A percentile compares a stretch with the other conserved stretches of the same genome.
These are phyloP conservation scores for Leptonema lineaticorne DNA, from an alignment of 1,140 invertebrate genomes.

Conservation along the genomic window DNA sequence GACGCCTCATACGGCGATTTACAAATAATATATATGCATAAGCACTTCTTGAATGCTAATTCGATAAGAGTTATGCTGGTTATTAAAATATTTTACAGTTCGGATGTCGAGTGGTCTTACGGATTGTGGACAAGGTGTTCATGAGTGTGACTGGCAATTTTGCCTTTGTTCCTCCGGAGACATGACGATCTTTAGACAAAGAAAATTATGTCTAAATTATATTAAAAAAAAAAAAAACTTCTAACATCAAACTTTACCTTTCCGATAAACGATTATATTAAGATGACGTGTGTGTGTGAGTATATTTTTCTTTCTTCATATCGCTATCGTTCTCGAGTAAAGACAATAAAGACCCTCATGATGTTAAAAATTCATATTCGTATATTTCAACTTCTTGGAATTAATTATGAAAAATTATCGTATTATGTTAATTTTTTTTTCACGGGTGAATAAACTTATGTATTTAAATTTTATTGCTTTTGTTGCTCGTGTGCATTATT, in stretches of 20 bases:
- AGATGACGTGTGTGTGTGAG: too few relatives aligned
- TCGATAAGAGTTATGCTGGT: conserved; percentile 39
- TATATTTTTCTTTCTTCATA: background rate
- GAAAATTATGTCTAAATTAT: too few relatives aligned
- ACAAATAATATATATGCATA: conserved; percentile 14
- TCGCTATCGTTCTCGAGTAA: background rate
- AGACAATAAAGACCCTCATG: background rate
- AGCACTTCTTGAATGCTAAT: conserved; percentile 37
- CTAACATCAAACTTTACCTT: too few relatives aligned
- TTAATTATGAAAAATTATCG: background rate
- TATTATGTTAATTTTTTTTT: too few relatives aligned
- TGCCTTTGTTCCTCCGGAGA: too few relatives aligned
- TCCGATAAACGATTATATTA: too few relatives aligned
- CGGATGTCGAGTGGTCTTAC: background rate
- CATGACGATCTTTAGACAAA: too few relatives aligned
- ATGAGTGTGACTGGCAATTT: background rate
- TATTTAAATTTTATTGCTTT: background rate
- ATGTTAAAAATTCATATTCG: background rate
- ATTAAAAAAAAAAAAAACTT: too few relatives aligned
- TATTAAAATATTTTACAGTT: conserved; percentile 43
- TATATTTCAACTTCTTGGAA: background rate
- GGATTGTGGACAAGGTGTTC: background rate
- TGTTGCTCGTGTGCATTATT: background rate
- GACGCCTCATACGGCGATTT: background rate
- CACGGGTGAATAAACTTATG: too few relatives aligned